These are phyloP conservation scores for Rattus rattus DNA, from an alignment of 2,113 vertebrate genomes.

Conservation along the genomic window DNA sequence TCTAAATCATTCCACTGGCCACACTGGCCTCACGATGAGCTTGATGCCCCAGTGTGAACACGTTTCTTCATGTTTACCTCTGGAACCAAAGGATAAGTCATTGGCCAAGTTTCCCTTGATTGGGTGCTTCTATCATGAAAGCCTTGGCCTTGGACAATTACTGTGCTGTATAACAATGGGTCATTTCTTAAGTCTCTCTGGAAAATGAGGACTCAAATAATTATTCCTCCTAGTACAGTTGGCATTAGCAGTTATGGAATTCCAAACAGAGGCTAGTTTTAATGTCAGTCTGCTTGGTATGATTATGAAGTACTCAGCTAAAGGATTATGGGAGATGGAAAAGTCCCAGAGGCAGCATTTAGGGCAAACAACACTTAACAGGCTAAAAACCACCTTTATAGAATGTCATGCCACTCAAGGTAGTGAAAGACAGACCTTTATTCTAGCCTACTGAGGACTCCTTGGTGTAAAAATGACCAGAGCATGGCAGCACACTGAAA, in stretches of 20 bases:
- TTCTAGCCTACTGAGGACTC: slow-evolving; percentile 6
- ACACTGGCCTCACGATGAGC: background rate
- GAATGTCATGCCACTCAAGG: background rate
- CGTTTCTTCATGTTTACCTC: background rate
- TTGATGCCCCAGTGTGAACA: background rate
- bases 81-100: background rate
- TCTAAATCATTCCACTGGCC: background rate
- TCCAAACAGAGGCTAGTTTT: background rate
- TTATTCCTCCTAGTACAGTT: background rate
- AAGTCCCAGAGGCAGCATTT: slow-evolving; percentile 37
- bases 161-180: too few species aligned
- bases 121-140: background rate
- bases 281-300: background rate
- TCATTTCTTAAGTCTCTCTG: background rate
- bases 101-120: background rate
- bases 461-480: slow-evolving; percentile 2
- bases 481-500: background rate
- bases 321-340: background rate
- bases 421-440: background rate
- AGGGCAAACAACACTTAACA: background rate
- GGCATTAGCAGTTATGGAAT: background rate
- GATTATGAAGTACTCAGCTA: background rate
- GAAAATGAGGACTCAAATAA: background rate
- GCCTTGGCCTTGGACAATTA: background rate
- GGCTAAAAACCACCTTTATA: slow-evolving; percentile 18